Evolutionary conservation across 2,113 vertebrate genomes (phyloP), one percentile per base, ranked within the genome.

Genomic region (Calyptommatus sinebrachiatus): DNA sequence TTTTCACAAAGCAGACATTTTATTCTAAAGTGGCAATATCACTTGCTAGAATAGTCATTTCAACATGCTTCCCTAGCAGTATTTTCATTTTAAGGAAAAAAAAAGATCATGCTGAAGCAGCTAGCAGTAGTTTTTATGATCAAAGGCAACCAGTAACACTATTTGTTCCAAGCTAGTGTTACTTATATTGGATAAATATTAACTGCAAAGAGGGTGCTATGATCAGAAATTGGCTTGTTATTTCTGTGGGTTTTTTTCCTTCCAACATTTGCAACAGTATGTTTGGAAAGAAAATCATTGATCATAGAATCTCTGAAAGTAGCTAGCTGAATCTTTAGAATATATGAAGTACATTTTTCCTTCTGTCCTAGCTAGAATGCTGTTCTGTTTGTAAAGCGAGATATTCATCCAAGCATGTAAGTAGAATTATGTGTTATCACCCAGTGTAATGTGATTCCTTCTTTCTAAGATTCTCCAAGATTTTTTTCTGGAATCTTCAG

Each of bases 1-100:
- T 62, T 70, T 80, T 71, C 77, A 57, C 80, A 79, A 84, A 85
- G 14, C 0, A 0, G 57, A 57, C 7, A 50, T 83, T 81, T 81
- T 2, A 80, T 81, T 81, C 75, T 66, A 46, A 0, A 8, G 1
- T 73, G 2, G 35, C 11, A 41, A 45, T 48, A 61, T 53, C 76
- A 46, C 77, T 81, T 66, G 28, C 50, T 35, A 4, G 3, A 75
- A 66, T 84, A 73, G 48, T 21, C 48, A 67, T 62, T 74, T 73
- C 63, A 81, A 81, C 29, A 35, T 61, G 7, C 68, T 85, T 84
- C 45, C 70, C 2, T 66, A n/a, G 69, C 14, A 66, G 6, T 65
- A 5, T 28, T 24, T 65, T 71, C 41, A 48, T 35, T 77, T 72
- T 24, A 71, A 71, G 45, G 21, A 41, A 16, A 41, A 21, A 53